phyloP scores from a whole-genome alignment of 2,113 vertebrate genomes.

The Forbesichthys agassizii region DNA sequence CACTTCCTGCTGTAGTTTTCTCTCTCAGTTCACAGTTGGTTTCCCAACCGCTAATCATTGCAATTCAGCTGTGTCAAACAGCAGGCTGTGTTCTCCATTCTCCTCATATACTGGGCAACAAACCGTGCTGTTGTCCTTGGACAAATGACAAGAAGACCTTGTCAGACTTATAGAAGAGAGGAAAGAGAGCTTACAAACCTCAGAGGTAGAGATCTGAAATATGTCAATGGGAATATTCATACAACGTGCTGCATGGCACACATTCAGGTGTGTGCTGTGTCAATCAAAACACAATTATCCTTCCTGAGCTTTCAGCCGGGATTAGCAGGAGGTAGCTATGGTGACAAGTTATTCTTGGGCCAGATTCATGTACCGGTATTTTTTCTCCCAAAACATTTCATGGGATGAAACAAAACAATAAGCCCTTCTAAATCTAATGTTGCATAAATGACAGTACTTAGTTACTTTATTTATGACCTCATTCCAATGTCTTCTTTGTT shows the following conservation, averaged over 20 bases:
- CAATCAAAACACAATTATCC: slow-evolving; percentile 49
- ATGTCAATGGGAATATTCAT: slow-evolving; percentile 12
- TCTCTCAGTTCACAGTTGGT: slow-evolving; percentile 5
- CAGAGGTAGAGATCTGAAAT: slow-evolving; percentile 8
- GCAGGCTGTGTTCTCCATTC: slow-evolving; percentile 22
- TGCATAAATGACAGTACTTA: too few relatives aligned
- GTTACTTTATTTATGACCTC: too few relatives aligned
- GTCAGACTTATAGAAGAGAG: not conserved
- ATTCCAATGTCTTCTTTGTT: too few relatives aligned
- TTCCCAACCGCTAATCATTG: slow-evolving; percentile 36
- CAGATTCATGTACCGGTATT: slow-evolving; percentile 46
- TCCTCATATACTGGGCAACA: slow-evolving; percentile 17
- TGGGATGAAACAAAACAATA: slow-evolving; percentile 44
- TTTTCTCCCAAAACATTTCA: slow-evolving; percentile 54
- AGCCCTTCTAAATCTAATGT: slow-evolving; percentile 11
- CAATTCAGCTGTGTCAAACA: slow-evolving; percentile 12
- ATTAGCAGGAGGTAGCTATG: slow-evolving; percentile 69
- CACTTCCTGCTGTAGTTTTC: slow-evolving; percentile 14
- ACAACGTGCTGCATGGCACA: slow-evolving; percentile 9
- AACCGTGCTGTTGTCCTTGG: slow-evolving; percentile 35
- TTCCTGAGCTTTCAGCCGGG: slow-evolving; percentile 52
- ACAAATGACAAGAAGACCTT: slow-evolving; percentile 15
- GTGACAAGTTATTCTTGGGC: slow-evolving; percentile 69
- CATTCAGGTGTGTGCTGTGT: slow-evolving; percentile 44
- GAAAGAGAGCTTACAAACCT: not conserved